Evolutionary conservation across 1,140 invertebrate genomes (phyloP).

Genomic region (Drosophila paulistorum): DNA sequence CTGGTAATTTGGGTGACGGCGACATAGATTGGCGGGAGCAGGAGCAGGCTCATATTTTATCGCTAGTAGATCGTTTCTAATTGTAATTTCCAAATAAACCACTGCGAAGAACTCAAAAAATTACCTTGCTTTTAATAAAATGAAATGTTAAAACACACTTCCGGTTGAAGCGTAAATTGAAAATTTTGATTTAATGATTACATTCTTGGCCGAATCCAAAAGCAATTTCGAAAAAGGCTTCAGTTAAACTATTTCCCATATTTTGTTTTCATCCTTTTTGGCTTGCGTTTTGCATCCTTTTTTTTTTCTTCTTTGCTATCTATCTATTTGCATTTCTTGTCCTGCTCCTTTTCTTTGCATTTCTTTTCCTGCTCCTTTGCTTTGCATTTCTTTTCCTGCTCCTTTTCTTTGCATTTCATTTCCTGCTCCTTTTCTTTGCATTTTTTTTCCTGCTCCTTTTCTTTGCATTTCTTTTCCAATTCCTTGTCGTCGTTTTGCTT

Average conservation of each 20-base stretch:
- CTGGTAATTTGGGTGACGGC: conserved; percentile 96
- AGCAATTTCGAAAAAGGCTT: background rate
- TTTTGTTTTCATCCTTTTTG: conserved; percentile 11
- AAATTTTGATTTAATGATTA: conserved; percentile 15
- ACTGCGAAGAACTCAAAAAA: conserved; percentile 4
- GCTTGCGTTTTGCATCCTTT: conserved; percentile 1
- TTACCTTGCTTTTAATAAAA: conserved; percentile 24
- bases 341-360: conserved; percentile 3
- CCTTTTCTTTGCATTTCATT: conserved; percentile 5
- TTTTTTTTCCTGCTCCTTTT: conserved; percentile 6
- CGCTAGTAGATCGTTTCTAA: conserved; percentile 97
- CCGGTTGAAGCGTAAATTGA: background rate
- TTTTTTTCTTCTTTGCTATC: conserved; percentile 1
- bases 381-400: background rate
- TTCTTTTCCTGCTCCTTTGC: background rate
- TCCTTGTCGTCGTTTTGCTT: background rate
- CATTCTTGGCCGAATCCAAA: conserved; percentile 7
- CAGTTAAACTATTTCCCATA: background rate
- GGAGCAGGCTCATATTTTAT: conserved; percentile 95
- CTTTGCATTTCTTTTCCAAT: background rate
- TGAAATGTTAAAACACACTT: conserved; percentile 11
- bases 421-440: background rate
- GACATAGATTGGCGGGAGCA: conserved; percentile 90
- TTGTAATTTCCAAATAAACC: conserved; percentile 43
- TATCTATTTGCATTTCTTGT: conserved; percentile 19